Conservation (phyloP, 1,140 invertebrate species). For the Pseudomyrmex dendroicus region DNA sequence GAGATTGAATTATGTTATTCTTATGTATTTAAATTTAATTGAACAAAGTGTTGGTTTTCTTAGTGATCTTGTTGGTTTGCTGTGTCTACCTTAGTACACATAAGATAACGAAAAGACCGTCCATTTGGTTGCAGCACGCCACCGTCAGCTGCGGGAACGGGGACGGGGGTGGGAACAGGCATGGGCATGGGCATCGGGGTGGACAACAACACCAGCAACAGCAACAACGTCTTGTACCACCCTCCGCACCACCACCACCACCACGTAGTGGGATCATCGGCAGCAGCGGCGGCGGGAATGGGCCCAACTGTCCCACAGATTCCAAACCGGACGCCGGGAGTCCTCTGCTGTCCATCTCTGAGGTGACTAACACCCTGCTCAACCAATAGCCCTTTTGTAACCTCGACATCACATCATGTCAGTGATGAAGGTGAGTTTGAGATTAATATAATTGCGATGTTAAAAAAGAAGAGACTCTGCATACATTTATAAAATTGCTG, state of each 20-base stretch:
- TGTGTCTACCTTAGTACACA: slow-evolving; percentile 26
- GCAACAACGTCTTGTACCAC: slow-evolving; percentile 81
- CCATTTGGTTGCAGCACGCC: slow-evolving; percentile 84
- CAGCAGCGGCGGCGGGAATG: slow-evolving; percentile 77
- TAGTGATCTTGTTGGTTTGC: background rate
- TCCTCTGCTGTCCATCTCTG: slow-evolving; percentile 93
- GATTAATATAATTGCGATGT: background rate
- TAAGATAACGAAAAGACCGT: slow-evolving; percentile 72
- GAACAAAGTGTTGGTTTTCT: background rate
- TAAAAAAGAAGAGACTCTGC: no score
- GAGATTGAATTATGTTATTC: no score
- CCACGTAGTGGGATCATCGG: slow-evolving; percentile 80
- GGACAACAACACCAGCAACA: slow-evolving; percentile 79
- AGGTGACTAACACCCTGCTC: slow-evolving; percentile 92
- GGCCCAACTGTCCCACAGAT: slow-evolving; percentile 85
- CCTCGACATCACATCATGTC: slow-evolving; percentile 66
- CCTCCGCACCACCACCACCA: slow-evolving; percentile 75
- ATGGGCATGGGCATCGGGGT: slow-evolving; percentile 74
- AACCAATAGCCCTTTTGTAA: slow-evolving; percentile 86
- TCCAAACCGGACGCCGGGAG: slow-evolving; percentile 89
- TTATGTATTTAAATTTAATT: background rate
- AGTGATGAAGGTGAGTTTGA: slow-evolving; percentile 68
- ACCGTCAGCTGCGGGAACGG: slow-evolving; percentile 80
- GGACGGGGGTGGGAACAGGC: slow-evolving; percentile 78
- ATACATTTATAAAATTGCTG: background rate